Conservation (phyloP, 2,888 invertebrate genomes). For the Malachius bipustulatus region DNA sequence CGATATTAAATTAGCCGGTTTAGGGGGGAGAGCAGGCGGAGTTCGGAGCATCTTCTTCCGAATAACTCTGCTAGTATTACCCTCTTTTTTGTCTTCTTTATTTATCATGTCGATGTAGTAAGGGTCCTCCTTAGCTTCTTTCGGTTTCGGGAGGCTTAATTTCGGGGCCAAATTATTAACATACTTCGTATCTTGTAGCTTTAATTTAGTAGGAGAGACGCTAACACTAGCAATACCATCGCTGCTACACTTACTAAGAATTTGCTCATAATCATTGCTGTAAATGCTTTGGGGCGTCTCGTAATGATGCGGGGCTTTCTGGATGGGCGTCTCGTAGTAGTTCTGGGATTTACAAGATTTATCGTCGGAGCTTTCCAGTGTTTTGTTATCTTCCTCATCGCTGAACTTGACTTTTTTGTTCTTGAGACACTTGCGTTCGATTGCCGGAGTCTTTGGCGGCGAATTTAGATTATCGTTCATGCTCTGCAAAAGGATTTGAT, state of each 20-base stretch:
- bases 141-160: conserved; percentile 42
- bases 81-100: conserved; percentile 27
- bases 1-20: conserved; percentile 60
- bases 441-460: conserved; percentile 35
- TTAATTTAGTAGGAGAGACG: conserved; percentile 17
- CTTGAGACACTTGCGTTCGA: conserved; percentile 29
- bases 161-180: conserved; percentile 39
- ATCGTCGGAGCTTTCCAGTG: conserved; percentile 16
- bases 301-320: conserved; percentile 42
- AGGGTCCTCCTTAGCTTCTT: conserved; percentile 41
- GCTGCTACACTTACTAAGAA: conserved; percentile 42
- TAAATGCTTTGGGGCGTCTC: conserved; percentile 60
- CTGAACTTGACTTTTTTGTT: conserved; percentile 36
- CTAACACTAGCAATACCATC: too few species aligned
- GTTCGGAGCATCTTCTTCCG: conserved; percentile 47
- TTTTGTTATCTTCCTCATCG: conserved; percentile 28
- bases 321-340: conserved; percentile 38
- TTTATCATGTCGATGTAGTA: conserved; percentile 54
- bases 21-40: conserved; percentile 67
- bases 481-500: conserved; percentile 71
- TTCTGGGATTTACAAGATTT: conserved; percentile 19
- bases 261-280: conserved; percentile 64
- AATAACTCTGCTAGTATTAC: conserved; percentile 25
- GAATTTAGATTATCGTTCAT: conserved; percentile 40
- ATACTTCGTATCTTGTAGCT: conserved; percentile 21